Evolutionary conservation across 1,140 invertebrate genomes (phyloP).

Genomic region (Caligus rogercresseyi): DNA sequence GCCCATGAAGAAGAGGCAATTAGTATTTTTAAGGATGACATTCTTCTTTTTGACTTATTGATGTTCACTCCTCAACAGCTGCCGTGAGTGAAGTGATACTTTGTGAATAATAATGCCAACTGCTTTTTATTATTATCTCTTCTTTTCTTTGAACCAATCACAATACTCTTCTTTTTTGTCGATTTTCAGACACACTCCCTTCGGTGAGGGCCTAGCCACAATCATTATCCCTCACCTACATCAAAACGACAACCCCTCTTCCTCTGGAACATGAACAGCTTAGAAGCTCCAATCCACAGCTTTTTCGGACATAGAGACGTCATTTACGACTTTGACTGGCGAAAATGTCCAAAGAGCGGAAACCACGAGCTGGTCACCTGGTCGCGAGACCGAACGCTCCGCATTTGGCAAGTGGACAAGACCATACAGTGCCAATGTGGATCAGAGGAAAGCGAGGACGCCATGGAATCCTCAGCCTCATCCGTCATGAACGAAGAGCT

Average conservation of each 20-base stretch:
- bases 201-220: conserved; percentile 3
- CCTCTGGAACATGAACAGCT: neutral
- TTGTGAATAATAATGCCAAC: too few relatives aligned
- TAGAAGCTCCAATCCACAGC: neutral
- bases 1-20: too few relatives aligned
- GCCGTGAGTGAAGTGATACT: too few relatives aligned
- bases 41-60: too few relatives aligned
- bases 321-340: conserved; percentile 11
- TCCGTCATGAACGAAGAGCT: neutral
- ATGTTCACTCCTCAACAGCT: too few relatives aligned
- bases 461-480: neutral
- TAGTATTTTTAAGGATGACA: too few relatives aligned
- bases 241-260: conserved; percentile 7
- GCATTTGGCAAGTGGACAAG: neutral
- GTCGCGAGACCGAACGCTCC: neutral
- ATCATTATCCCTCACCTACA: conserved; percentile 6
- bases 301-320: conserved; percentile 7
- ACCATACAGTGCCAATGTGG: conserved; percentile 4
- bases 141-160: too few relatives aligned
- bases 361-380: conserved; percentile 1
- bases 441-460: neutral
- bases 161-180: too few relatives aligned
- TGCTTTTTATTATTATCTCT: too few relatives aligned
- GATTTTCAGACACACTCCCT: conserved; percentile 1
- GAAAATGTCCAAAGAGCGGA: neutral